Conservation (phyloP, 2,888 invertebrate genomes). For the Adelognathus sp. region DNA sequence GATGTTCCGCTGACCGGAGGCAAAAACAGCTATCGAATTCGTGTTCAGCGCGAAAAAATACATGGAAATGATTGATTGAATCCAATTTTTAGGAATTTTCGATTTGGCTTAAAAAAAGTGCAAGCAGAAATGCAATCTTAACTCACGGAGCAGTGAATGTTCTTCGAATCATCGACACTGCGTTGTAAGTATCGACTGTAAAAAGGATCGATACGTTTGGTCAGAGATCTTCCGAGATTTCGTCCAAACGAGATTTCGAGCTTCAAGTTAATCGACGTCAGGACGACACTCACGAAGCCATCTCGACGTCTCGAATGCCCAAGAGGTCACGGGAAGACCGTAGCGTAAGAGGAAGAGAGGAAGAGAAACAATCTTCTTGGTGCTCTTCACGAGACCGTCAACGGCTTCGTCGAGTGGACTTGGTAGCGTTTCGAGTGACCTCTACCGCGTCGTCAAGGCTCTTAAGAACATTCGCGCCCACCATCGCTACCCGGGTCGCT, state of each 20-base stretch:
- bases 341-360: background rate
- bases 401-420: constrained; percentile 55
- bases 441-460: background rate
- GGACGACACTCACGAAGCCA: constrained; percentile 5
- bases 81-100: too few species aligned
- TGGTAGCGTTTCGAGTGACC: constrained; percentile 55
- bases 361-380: background rate
- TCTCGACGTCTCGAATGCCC: background rate
- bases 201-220: too few species aligned
- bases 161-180: too few species aligned
- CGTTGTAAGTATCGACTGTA: too few species aligned
- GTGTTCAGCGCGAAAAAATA: too few species aligned
- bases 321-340: background rate
- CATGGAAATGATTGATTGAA: too few species aligned
- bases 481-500: constrained; percentile 11
- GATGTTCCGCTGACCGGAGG: too few species aligned
- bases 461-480: constrained; percentile 5
- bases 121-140: too few species aligned
- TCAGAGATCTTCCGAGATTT: too few species aligned
- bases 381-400: constrained; percentile 37
- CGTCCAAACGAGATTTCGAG: constrained; percentile 45
- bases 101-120: too few species aligned
- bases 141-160: too few species aligned
- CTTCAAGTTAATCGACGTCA: constrained; percentile 50
- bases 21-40: too few species aligned